A percentile compares a stretch with the other conserved stretches of the same genome.
Conservation (phyloP, 2,113 vertebrate species). For the Platichthys flesus region DNA sequence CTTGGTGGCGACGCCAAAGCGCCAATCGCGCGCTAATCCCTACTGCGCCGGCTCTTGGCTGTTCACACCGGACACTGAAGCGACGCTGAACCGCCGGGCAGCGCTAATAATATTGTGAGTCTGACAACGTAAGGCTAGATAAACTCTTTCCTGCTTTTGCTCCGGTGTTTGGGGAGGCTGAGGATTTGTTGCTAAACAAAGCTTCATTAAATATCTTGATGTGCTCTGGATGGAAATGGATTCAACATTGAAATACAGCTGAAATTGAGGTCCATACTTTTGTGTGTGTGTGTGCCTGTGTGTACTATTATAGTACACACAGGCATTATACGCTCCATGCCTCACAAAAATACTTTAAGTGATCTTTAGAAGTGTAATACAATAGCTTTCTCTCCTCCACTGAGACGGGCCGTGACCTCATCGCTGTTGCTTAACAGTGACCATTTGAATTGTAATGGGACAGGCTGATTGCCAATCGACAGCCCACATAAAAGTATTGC, state of each 20-base stretch:
- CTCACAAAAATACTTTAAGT: slow-evolving; percentile 16
- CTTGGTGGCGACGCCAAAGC: no score
- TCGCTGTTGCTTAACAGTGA: slow-evolving; percentile 12
- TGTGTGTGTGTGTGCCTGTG: not conserved
- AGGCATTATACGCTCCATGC: slow-evolving; percentile 5
- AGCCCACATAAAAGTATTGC: slow-evolving; percentile 37
- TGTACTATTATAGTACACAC: no score
- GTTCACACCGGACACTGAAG: no score
- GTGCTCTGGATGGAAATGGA: not conserved
- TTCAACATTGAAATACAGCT: not conserved
- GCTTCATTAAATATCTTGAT: slow-evolving; percentile 25
- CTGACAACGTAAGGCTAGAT: no score
- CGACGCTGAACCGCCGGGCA: no score
- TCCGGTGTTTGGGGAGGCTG: not conserved
- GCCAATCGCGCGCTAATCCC: no score
- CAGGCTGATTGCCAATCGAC: slow-evolving; percentile 67
- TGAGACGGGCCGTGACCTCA: slow-evolving; percentile 37
- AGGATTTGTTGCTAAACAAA: slow-evolving; percentile 10
- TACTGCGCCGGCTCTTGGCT: no score
- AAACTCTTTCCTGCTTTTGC: not conserved
- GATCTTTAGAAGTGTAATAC: slow-evolving; percentile 33
- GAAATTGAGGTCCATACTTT: not conserved
- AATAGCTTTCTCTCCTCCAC: slow-evolving; percentile 20
- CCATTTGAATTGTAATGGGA: slow-evolving; percentile 63
- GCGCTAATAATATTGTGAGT: no score